Conservation (phyloP, 2,888 invertebrate species). For the Pachymerium ferrugineum region DNA sequence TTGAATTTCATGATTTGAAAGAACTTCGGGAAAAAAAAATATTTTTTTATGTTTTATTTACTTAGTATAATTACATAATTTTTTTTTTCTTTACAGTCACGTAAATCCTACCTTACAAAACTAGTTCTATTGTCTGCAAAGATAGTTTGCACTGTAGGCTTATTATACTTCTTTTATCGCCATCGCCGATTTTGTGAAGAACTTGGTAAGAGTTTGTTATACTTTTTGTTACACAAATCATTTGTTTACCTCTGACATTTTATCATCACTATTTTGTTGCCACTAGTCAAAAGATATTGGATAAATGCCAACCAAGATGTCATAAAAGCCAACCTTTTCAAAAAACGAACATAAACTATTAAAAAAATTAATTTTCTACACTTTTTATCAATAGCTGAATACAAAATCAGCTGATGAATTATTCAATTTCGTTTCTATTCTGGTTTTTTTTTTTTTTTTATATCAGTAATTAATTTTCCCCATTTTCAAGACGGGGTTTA, state of each 20-base stretch:
- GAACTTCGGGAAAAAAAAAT: neutral
- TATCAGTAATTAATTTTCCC: too few species aligned
- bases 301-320: neutral
- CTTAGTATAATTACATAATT: neutral
- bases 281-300: neutral
- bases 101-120: conserved; percentile 56
- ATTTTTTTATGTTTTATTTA: neutral
- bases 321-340: neutral
- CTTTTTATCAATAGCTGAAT: neutral
- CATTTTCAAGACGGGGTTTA: too few species aligned
- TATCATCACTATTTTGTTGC: neutral
- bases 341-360: too few species aligned
- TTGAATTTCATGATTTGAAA: too few species aligned
- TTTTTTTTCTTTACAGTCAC: conserved; percentile 41
- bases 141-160: conserved; percentile 70
- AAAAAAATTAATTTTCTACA: neutral
- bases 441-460: too few species aligned
- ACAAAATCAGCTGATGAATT: too few species aligned
- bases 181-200: conserved; percentile 84
- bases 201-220: conserved; percentile 61
- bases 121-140: conserved; percentile 69
- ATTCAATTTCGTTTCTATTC: too few species aligned
- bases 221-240: conserved; percentile 5
- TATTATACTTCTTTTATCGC: conserved; percentile 79
- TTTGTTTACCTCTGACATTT: conserved; percentile 9